These are phyloP conservation scores for Chamaea fasciata DNA, from an alignment of 2,113 vertebrate species.

Conservation along the genomic window DNA sequence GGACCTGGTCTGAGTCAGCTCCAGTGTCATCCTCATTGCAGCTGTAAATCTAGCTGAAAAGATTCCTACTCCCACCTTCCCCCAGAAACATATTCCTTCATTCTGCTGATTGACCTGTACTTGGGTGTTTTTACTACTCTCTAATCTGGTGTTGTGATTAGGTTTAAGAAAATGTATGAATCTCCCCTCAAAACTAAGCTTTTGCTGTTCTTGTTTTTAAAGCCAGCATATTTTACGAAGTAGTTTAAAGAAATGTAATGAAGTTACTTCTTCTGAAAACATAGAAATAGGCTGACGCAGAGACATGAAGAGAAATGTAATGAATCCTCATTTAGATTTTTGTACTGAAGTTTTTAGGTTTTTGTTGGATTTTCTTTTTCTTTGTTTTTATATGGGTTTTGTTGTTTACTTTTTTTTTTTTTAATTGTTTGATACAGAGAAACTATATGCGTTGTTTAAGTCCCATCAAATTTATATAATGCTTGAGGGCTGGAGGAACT, in stretches of 20 bases:
- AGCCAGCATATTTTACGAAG: neutral
- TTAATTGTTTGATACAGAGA: neutral
- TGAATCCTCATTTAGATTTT: neutral
- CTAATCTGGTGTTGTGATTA: neutral
- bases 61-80: neutral
- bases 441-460: fast-evolving
- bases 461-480: neutral
- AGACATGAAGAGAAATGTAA: neutral
- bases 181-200: neutral
- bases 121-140: neutral
- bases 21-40: neutral
- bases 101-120: neutral
- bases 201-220: neutral
- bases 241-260: neutral
- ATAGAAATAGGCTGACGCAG: neutral
- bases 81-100: neutral
- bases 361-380: neutral
- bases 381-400: too few relatives aligned
- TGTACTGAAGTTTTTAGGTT: neutral
- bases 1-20: neutral
- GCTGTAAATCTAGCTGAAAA: neutral
- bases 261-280: neutral
- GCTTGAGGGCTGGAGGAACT: neutral
- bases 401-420: too few relatives aligned
- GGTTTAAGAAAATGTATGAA: neutral